Base-by-base conservation (phyloP, 2,113 vertebrate genomes). In the Cranoglanis bouderius region DNA sequence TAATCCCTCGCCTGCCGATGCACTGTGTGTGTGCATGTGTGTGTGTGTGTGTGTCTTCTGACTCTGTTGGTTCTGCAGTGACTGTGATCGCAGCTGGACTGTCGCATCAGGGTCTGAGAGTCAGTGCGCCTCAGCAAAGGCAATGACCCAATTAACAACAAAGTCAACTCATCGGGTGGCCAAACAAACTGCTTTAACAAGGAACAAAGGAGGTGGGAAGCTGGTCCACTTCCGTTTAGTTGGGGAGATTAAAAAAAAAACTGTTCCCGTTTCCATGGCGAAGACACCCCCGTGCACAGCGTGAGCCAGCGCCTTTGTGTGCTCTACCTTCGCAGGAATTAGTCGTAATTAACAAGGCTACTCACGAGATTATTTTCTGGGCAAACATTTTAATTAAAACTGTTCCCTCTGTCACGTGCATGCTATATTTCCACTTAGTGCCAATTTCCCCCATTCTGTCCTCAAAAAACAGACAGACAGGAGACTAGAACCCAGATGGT, bases 351-450 rank as follows among this genome's bases (percentile, higher is more conserved):
- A 96, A 94, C 94, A 93, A 91, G 92, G 91, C 94, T 94, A 95
- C 94, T 93, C 92, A 43, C 91, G 90, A 94, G 91, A 94, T 93
- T 94, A 95, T 95, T 95, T 95, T 94, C 93, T 94, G 92, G 92
- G 93, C 94, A 95, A 95, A 95, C 93, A 94, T 95, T 95, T 95
- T 95, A 95, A 95, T 95, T 94, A 94, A 93, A 92, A 93, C 90
- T 94, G 93, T 94, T 95, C 93, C 94, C 93, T 93, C 91, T 93
- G 94, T 92, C 88, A 91, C 88, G 90, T 89, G 94, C 93, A 96
- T 94, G 88, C 92, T 93, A 93, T 94, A 92, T 82, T 38, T 78
- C 91, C 94, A 95, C 93, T 95, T 95, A 95, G 93, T 93, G 92
- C 92, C 92, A 94, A 95, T 95, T 94, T 94, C 92, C 88, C 81